phyloP scores from a whole-genome alignment of 2,888 invertebrate species.

The Dioctria linearis region DNA sequence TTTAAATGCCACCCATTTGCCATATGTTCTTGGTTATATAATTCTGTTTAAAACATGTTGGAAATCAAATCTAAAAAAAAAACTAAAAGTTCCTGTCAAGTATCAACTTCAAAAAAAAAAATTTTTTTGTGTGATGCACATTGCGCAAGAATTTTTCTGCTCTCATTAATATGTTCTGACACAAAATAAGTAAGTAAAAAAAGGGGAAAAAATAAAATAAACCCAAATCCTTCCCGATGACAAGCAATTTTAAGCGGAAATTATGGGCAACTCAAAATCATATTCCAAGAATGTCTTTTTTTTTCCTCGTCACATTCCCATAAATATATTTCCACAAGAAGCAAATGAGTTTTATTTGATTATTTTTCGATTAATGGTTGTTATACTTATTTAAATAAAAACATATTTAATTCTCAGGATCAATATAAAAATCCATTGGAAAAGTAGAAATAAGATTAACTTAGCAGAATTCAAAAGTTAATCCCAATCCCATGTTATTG shows the following conservation, averaged over 20 bases:
- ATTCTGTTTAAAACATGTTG: no score
- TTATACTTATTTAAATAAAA: no score
- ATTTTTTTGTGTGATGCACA: slow-evolving; percentile 4
- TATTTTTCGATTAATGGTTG: no score
- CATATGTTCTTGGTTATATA: no score
- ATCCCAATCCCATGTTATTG: slow-evolving; percentile 30
- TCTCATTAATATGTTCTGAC: slow-evolving; percentile 21
- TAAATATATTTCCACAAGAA: no score
- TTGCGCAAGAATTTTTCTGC: slow-evolving; percentile 26
- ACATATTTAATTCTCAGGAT: neutral
- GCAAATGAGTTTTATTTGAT: no score
- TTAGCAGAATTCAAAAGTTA: slow-evolving; percentile 13
- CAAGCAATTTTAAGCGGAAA: slow-evolving; percentile 3
- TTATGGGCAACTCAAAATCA: no score
- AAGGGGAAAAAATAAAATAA: slow-evolving; percentile 16
- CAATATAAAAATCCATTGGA: neutral
- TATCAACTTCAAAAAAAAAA: slow-evolving; percentile 12
- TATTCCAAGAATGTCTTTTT: no score
- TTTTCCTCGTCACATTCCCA: no score
- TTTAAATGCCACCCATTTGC: no score
- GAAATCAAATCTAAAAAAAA: slow-evolving; percentile 8
- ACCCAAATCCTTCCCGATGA: neutral
- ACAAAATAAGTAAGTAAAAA: slow-evolving; percentile 9
- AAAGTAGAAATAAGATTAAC: neutral
- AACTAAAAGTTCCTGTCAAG: slow-evolving; percentile 20